Percentiles rank a stretch among this genome's conserved stretches.
Evolutionary conservation across 2,113 vertebrate genomes (phyloP).

Genomic region (Capreolus pygargus): DNA sequence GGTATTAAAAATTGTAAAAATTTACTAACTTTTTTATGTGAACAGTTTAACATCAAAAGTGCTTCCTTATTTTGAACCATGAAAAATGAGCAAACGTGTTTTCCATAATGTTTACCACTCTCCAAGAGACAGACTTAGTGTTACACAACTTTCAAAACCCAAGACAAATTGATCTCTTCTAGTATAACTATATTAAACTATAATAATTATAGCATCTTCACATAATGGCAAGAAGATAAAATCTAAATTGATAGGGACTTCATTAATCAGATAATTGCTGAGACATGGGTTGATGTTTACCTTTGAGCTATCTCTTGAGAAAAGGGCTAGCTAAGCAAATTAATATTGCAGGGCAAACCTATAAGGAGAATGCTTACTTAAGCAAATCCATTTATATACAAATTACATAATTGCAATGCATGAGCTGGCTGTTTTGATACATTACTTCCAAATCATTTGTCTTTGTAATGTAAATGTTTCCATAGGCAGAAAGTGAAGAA

Average conservation of each 20-base stretch:
- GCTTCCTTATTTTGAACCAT: background rate
- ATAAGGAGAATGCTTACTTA: background rate
- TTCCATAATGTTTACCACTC: constrained; percentile 3
- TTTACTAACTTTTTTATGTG: background rate
- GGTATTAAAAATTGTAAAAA: background rate
- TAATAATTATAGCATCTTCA: background rate
- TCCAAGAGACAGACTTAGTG: background rate
- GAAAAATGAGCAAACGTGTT: background rate
- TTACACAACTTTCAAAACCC: background rate
- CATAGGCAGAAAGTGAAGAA: background rate
- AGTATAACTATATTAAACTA: background rate
- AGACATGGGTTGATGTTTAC: background rate
- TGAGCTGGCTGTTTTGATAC: background rate
- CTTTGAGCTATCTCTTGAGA: background rate
- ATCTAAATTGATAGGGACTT: background rate
- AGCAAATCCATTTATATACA: background rate
- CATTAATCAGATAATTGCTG: background rate
- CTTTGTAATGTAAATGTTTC: background rate
- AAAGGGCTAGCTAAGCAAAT: background rate
- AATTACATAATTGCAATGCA: background rate
- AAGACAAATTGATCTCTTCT: background rate
- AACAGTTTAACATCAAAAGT: background rate
- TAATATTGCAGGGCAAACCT: background rate
- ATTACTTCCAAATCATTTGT: constrained; percentile 14
- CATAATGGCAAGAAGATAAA: background rate